A percentile compares a stretch with the other conserved stretches of the same genome.
These are phyloP conservation scores for Patella depressa DNA, from an alignment of 2,888 invertebrate species.

Conservation along the genomic window DNA sequence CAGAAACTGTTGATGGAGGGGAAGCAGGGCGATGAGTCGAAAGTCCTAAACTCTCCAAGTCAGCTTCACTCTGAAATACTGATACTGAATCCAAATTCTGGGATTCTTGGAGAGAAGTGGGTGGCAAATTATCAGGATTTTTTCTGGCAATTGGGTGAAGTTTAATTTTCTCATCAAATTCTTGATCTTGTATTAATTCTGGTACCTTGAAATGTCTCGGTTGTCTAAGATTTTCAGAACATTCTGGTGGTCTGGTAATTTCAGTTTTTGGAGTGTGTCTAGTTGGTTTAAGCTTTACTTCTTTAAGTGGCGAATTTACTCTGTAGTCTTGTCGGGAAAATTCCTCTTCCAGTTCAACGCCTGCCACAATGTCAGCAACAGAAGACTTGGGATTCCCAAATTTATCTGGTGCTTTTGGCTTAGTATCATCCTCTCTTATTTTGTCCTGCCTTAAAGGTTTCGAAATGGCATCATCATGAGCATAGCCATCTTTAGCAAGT, in stretches of 20 bases:
- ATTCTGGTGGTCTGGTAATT: not conserved
- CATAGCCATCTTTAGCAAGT: not conserved
- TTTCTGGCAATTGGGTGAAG: no score
- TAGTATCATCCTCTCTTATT: not conserved
- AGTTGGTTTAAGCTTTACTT: conserved; percentile 1
- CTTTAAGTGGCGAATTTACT: not conserved
- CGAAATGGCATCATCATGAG: no score
- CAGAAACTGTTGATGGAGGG: conserved; percentile 18
- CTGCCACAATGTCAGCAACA: not conserved
- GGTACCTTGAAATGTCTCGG: not conserved
- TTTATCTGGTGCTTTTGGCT: not conserved
- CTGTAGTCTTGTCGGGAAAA: not conserved
- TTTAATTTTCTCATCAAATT: not conserved
- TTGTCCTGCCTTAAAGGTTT: not conserved
- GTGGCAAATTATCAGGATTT: not conserved
- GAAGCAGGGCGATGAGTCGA: conserved; percentile 58
- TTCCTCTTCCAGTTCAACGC: not conserved
- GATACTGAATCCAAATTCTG: conserved; percentile 37
- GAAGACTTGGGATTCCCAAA: not conserved
- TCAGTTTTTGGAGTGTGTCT: not conserved
- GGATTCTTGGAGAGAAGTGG: conserved; percentile 32
- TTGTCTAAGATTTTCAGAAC: not conserved
- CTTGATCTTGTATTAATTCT: not conserved
- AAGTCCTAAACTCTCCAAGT: conserved; percentile 47
- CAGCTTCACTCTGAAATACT: conserved; percentile 35